Percentiles rank a stretch among this genome's conserved stretches.
These are phyloP conservation scores for Sylvia atricapilla DNA, from an alignment of 2,113 vertebrate species.

Conservation along the genomic window DNA sequence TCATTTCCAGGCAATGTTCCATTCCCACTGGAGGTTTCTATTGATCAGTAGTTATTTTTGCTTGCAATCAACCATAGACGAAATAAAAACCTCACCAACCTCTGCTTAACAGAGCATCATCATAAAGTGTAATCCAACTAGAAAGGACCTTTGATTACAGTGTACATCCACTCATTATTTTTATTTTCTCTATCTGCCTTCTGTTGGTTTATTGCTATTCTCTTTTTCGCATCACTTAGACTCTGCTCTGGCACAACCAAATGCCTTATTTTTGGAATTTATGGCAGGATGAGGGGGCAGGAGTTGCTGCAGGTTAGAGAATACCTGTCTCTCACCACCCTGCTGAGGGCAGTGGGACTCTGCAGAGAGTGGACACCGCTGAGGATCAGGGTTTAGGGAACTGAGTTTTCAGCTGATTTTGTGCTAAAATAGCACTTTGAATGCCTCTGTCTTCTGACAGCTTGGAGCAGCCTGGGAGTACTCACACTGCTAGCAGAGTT, in stretches of 20 bases:
- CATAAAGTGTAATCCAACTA: background rate
- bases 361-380: background rate
- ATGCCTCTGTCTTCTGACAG: background rate
- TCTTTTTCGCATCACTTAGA: background rate
- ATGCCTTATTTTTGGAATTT: background rate
- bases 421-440: background rate
- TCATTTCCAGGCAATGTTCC: constrained; percentile 46
- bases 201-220: background rate
- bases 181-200: background rate
- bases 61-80: background rate
- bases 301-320: background rate
- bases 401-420: background rate
- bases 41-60: constrained; percentile 50
- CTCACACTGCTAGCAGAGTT: background rate
- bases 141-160: background rate
- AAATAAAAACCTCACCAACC: background rate
- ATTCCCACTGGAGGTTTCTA: constrained; percentile 26
- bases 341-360: background rate
- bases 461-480: background rate
- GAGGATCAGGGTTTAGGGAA: background rate
- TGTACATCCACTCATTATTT: background rate
- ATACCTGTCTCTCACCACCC: background rate
- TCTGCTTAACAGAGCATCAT: background rate
- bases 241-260: background rate
- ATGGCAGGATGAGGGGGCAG: background rate